Conservation (phyloP, 2,113 vertebrate genomes). For the Pelecanoides urinatrix region DNA sequence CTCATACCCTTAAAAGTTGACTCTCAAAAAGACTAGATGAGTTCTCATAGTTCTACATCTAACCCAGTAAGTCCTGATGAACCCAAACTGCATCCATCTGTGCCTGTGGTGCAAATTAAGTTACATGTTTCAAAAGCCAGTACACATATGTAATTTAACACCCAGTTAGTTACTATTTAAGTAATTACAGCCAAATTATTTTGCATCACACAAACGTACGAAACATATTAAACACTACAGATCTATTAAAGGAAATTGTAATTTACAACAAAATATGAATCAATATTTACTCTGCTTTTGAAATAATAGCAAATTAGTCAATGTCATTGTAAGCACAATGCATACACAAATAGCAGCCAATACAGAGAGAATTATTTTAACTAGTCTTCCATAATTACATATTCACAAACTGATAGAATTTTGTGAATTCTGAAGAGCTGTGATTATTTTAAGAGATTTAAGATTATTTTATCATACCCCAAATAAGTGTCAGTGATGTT, state of each 20-base stretch:
- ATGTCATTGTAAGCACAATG: neutral
- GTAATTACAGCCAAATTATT: neutral
- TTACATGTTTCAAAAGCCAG: neutral
- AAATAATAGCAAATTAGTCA: neutral
- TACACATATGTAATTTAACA: neutral
- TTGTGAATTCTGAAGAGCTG: neutral
- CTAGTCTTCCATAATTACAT: neutral
- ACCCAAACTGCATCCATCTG: neutral
- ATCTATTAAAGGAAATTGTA: neutral
- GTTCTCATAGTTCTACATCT: neutral
- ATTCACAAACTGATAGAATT: neutral
- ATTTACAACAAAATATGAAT: neutral
- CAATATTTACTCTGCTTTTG: neutral
- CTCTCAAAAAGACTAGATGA: neutral
- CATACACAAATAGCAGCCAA: neutral
- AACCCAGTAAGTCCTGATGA: neutral
- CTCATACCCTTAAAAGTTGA: neutral
- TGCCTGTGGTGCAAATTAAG: neutral
- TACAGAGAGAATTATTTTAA: neutral
- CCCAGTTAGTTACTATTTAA: neutral
- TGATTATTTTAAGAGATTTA: neutral
- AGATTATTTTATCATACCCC: neutral
- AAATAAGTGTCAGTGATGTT: neutral
- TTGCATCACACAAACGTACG: neutral
- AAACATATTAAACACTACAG: neutral